phyloP scores from a whole-genome alignment of 2,888 invertebrate species.

The Lasioglossum marginatum region DNA sequence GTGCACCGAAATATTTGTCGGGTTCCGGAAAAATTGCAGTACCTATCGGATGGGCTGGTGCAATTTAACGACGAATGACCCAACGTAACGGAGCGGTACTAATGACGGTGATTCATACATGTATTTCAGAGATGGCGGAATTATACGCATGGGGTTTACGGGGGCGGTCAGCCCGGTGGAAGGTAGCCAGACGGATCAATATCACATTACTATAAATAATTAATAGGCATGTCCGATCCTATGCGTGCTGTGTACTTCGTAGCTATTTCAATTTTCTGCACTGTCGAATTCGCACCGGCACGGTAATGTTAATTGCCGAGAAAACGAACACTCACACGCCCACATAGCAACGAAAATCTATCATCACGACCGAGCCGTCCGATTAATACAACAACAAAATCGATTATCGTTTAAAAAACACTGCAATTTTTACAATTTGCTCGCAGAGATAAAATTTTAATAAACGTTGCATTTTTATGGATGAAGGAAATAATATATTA shows the following conservation, averaged over 20 bases:
- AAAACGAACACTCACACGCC: not conserved
- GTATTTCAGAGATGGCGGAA: conserved; percentile 37
- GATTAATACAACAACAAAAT: not conserved
- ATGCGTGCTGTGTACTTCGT: conserved; percentile 55
- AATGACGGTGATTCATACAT: conserved; percentile 52
- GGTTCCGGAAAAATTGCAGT: not conserved
- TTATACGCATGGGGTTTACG: conserved; percentile 61
- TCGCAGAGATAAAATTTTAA: not conserved
- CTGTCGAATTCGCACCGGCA: conserved; percentile 23
- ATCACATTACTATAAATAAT: conserved; percentile 83
- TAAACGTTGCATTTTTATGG: not conserved
- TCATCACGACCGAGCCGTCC: not conserved
- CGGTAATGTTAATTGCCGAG: conserved; percentile 36
- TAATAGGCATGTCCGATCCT: conserved; percentile 71
- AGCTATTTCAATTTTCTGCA: conserved; percentile 58
- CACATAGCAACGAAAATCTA: not conserved
- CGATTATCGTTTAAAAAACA: not conserved
- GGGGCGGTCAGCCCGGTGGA: conserved; percentile 69
- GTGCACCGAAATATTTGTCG: not conserved
- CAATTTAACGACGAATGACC: conserved; percentile 47
- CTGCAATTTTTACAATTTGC: not conserved
- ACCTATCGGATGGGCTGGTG: conserved; percentile 42
- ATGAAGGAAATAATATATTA: not conserved
- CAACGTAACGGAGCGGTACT: conserved; percentile 42
- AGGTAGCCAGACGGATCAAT: conserved; percentile 81